These are phyloP conservation scores for Tragelaphus scriptus DNA, from an alignment of 2,113 vertebrate species.

Conservation along the genomic window DNA sequence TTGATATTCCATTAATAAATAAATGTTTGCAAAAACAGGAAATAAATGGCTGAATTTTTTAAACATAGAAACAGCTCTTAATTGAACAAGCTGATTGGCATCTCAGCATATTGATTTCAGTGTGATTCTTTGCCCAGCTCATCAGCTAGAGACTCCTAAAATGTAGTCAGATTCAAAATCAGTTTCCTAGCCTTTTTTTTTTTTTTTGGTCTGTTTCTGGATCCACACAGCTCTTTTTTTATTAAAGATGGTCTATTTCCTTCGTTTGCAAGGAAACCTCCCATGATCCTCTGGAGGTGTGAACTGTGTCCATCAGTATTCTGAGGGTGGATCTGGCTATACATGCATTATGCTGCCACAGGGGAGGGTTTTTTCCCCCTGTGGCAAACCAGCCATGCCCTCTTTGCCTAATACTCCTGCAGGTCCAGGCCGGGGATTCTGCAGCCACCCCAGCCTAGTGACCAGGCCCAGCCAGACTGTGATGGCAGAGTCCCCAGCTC, in stretches of 20 bases:
- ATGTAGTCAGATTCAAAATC: neutral
- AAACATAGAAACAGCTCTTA: slow-evolving; percentile 21
- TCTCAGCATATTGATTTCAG: neutral
- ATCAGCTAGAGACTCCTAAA: neutral
- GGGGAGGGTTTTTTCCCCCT: neutral
- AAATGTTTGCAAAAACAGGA: neutral
- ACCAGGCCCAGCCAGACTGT: neutral
- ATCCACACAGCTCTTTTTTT: neutral
- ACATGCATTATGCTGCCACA: rapidly evolving
- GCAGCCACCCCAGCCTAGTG: neutral
- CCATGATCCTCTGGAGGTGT: neutral
- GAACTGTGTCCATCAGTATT: neutral
- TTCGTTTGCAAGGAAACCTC: neutral
- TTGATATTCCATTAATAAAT: neutral
- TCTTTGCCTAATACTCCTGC: neutral
- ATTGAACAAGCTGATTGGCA: slow-evolving; percentile 17
- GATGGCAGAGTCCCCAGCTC: neutral
- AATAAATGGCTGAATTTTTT: neutral
- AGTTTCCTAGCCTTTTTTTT: neutral
- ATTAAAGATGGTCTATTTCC: neutral
- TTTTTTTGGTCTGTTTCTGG: neutral
- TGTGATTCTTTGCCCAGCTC: neutral
- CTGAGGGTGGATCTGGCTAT: neutral
- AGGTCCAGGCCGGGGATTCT: neutral
- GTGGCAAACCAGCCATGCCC: neutral